Evolutionary conservation across 2,797 vertebrate species (phyloP).

Genomic region (Crocidura indochinensis): DNA sequence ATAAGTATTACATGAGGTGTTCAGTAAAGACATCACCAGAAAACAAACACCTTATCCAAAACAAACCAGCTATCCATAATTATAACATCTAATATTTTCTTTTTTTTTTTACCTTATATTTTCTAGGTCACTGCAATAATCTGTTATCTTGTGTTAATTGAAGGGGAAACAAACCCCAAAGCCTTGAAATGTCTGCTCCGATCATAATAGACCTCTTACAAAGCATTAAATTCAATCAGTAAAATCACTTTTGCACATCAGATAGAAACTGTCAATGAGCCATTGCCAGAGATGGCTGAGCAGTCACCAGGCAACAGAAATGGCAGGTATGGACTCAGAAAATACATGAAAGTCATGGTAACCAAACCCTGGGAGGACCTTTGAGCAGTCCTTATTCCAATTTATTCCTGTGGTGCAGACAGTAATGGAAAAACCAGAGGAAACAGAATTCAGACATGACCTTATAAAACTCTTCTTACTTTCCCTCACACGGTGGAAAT

Average conservation of each 20-base stretch:
- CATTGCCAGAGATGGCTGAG: not conserved
- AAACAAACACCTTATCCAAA: slow-evolving; percentile 49
- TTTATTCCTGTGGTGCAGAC: not conserved
- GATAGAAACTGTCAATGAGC: slow-evolving; percentile 46
- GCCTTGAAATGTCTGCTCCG: slow-evolving; percentile 20
- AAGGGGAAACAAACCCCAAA: no score
- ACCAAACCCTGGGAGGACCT: not conserved
- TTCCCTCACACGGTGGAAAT: slow-evolving; percentile 33
- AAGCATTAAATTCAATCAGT: slow-evolving; percentile 62
- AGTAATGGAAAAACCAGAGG: slow-evolving; percentile 18
- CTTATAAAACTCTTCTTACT: slow-evolving; percentile 33
- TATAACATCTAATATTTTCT: not conserved
- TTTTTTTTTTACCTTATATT: no score
- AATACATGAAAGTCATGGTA: not conserved
- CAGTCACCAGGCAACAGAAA: slow-evolving; percentile 26
- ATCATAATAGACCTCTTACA: slow-evolving; percentile 17
- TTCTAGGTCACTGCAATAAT: not conserved
- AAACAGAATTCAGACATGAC: slow-evolving; percentile 53
- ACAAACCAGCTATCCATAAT: slow-evolving; percentile 5
- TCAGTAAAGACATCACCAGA: slow-evolving; percentile 12
- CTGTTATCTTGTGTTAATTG: slow-evolving; percentile 16
- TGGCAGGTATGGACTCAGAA: slow-evolving; percentile 30
- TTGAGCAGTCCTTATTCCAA: not conserved
- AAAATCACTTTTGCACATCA: slow-evolving; percentile 34
- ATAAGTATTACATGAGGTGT: not conserved